Evolutionary conservation across 2,797 vertebrate genomes (phyloP).

Genomic region (Hyperoplus immaculatus): DNA sequence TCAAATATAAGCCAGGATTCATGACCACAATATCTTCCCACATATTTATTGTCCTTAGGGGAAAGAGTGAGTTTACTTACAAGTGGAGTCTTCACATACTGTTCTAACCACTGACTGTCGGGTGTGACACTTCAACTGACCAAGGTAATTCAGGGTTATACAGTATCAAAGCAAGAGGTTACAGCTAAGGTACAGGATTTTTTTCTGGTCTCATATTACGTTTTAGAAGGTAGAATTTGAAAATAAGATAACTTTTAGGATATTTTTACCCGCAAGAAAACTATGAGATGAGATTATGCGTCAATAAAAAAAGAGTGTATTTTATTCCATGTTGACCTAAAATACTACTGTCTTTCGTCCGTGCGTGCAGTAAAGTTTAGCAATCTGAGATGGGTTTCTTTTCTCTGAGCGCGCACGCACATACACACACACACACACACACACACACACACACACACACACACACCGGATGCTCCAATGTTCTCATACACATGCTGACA

Average conservation of each 20-base stretch:
- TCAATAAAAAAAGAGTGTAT: not conserved
- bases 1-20: slow-evolving; percentile 3
- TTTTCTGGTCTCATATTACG: not conserved
- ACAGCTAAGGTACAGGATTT: not conserved
- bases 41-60: slow-evolving; percentile 1
- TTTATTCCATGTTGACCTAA: not conserved
- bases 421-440: not conserved
- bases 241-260: not conserved
- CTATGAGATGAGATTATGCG: not conserved
- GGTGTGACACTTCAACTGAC: not conserved
- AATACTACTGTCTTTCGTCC: slow-evolving; percentile 1
- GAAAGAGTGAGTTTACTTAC: slow-evolving; percentile 4
- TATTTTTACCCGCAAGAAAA: not conserved
- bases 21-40: slow-evolving; percentile 9
- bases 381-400: too few relatives aligned
- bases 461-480: slow-evolving; percentile 30
- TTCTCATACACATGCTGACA: slow-evolving; percentile 53
- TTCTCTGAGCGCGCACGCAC: too few relatives aligned
- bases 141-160: not conserved
- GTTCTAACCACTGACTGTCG: not conserved
- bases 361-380: not conserved
- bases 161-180: too few relatives aligned
- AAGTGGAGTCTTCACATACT: not conserved
- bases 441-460: not conserved
- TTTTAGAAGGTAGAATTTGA: not conserved